Conservation (phyloP, 2,797 vertebrate genomes). For the Spondyliosoma cantharus region DNA sequence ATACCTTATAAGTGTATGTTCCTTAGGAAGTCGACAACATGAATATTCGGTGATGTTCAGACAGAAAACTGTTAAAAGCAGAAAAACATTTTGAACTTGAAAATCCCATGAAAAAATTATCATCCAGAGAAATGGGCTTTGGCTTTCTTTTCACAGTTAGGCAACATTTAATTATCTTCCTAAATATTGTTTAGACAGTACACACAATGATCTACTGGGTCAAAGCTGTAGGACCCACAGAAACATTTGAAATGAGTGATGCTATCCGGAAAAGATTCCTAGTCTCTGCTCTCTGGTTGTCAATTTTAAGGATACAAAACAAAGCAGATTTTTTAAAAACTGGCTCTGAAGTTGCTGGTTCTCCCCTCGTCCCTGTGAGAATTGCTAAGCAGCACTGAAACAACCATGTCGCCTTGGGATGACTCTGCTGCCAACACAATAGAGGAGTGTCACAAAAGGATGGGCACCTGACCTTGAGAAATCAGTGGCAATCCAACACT, state of each 20-base stretch:
- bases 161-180: neutral
- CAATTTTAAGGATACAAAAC: constrained; percentile 43
- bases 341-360: constrained; percentile 41
- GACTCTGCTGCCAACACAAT: constrained; percentile 58
- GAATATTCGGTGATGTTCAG: neutral
- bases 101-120: constrained; percentile 18
- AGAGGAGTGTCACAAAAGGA: constrained; percentile 68
- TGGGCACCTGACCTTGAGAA: constrained; percentile 85
- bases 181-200: constrained; percentile 2
- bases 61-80: constrained; percentile 24
- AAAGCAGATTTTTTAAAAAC: constrained; percentile 21
- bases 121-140: constrained; percentile 23
- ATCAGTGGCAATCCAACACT: constrained; percentile 82
- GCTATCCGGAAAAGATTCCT: neutral
- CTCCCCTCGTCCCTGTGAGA: constrained; percentile 28
- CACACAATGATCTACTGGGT: neutral
- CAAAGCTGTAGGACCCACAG: constrained; percentile 22
- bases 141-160: neutral
- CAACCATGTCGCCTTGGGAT: constrained; percentile 37
- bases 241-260: constrained; percentile 22
- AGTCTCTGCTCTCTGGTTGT: constrained; percentile 17
- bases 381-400: constrained; percentile 47
- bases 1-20: neutral
- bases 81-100: constrained; percentile 13
- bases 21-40: neutral